Evolutionary conservation across 2,797 vertebrate genomes (phyloP).

Genomic region (Merluccius polli): DNA sequence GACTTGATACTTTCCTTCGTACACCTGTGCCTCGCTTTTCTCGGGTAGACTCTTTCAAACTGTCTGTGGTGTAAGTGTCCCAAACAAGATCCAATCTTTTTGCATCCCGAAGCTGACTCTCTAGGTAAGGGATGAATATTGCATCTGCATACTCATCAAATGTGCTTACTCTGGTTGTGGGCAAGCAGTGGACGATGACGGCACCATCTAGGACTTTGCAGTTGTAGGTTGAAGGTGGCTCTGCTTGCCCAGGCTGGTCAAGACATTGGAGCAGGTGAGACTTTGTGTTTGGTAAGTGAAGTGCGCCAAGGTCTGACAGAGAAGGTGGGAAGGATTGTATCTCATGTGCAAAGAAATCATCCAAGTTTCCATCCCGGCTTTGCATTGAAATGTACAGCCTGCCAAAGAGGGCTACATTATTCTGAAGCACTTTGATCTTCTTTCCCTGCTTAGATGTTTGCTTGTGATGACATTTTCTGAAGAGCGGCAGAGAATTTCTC

Average conservation of each 20-base stretch:
- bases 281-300: not conserved
- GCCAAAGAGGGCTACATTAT: not conserved
- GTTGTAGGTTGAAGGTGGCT: not conserved
- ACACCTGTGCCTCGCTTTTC: too few relatives aligned
- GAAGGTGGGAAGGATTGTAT: too few relatives aligned
- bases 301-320: too few relatives aligned
- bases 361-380: not conserved
- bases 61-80: not conserved
- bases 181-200: too few relatives aligned
- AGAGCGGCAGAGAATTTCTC: too few relatives aligned
- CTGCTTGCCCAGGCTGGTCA: conserved; percentile 2
- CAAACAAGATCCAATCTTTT: not conserved
- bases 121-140: not conserved
- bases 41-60: not conserved
- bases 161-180: too few relatives aligned
- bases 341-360: too few relatives aligned
- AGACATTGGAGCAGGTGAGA: conserved; percentile 5
- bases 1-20: too few relatives aligned
- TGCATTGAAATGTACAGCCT: not conserved
- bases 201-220: too few relatives aligned
- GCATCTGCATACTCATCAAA: too few relatives aligned
- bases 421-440: not conserved
- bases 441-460: too few relatives aligned
- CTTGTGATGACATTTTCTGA: too few relatives aligned
- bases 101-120: not conserved